Conservation (phyloP, 2,888 invertebrate genomes). For the Sipha maydis region DNA sequence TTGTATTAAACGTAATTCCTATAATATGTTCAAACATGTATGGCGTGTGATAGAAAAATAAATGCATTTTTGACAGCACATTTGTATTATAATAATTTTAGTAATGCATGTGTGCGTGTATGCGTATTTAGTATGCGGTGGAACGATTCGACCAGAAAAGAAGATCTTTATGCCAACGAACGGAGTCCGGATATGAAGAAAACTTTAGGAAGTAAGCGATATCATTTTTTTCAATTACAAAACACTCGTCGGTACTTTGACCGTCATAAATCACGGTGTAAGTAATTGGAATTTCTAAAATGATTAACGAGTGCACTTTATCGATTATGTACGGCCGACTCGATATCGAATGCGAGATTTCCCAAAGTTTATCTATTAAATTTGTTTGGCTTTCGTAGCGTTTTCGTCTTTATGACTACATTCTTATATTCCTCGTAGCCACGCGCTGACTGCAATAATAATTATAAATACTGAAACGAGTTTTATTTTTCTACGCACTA, state of each 20-base stretch:
- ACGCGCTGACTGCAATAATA: background rate
- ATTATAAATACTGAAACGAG: background rate
- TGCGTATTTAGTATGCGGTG: background rate
- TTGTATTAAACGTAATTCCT: constrained; percentile 12
- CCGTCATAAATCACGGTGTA: background rate
- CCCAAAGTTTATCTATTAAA: background rate
- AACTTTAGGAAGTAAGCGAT: background rate
- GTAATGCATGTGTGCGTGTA: background rate
- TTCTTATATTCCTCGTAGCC: background rate
- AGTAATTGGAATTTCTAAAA: background rate
- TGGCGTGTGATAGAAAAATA: background rate
- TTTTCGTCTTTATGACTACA: background rate
- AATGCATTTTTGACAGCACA: background rate
- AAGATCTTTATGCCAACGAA: background rate
- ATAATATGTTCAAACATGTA: background rate
- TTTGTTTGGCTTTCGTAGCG: background rate
- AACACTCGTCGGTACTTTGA: background rate
- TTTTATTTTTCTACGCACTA: background rate
- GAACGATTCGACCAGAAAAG: background rate
- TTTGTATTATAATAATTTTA: background rate
- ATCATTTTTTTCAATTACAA: background rate
- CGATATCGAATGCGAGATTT: background rate
- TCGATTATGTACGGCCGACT: background rate
- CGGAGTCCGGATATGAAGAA: background rate
- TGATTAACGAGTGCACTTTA: background rate